These are phyloP conservation scores for Petrophora chlorosata DNA, from an alignment of 2,888 invertebrate genomes.

Conservation along the genomic window DNA sequence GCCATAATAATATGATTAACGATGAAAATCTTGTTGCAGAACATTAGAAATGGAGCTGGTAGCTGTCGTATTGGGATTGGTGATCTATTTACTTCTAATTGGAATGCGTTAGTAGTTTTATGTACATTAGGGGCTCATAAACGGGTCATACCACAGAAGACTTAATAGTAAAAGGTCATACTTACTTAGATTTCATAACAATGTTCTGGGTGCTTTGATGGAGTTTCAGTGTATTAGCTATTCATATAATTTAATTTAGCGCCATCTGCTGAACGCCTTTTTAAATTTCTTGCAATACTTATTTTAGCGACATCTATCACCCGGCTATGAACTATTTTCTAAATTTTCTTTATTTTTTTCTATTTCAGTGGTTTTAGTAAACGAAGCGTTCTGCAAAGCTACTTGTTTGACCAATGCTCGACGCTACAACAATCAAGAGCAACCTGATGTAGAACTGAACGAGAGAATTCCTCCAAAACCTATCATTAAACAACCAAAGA, in stretches of 20 bases:
- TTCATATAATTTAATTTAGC: too few relatives aligned
- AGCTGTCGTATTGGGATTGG: conserved; percentile 52
- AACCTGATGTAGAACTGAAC: conserved; percentile 54
- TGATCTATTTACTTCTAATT: conserved; percentile 57
- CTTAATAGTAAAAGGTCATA: too few relatives aligned
- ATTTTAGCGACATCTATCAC: neutral
- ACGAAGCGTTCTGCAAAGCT: conserved; percentile 67
- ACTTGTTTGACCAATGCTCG: conserved; percentile 54
- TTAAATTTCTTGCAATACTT: conserved; percentile 26
- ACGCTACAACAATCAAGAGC: conserved; percentile 34
- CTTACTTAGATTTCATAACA: too few relatives aligned
- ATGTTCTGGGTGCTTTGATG: too few relatives aligned
- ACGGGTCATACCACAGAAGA: too few relatives aligned
- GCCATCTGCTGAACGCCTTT: too few relatives aligned
- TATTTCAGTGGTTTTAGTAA: conserved; percentile 65
- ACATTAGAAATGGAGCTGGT: conserved; percentile 49
- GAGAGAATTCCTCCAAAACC: conserved; percentile 45
- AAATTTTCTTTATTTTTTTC: too few relatives aligned
- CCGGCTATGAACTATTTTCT: neutral
- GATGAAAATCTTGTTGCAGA: neutral
- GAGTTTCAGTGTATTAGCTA: too few relatives aligned
- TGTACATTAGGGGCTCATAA: too few relatives aligned
- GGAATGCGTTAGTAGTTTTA: conserved; percentile 61
- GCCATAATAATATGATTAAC: neutral
- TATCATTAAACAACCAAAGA: conserved; percentile 33